These are phyloP conservation scores for Dryococelus australis DNA, from an alignment of 2,888 invertebrate genomes.

Conservation along the genomic window DNA sequence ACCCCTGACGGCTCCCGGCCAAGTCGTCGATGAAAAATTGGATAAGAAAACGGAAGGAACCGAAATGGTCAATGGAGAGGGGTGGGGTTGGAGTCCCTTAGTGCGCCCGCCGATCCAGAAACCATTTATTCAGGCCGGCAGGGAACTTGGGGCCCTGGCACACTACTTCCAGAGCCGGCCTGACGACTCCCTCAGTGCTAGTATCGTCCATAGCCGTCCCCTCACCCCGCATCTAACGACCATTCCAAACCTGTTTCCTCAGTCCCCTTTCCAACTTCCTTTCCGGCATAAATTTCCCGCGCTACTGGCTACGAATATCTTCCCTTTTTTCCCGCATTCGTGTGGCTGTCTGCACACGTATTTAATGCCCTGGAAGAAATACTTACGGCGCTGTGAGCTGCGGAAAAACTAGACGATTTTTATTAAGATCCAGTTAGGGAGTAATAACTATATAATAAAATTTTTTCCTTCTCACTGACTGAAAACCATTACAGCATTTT, in stretches of 20 bases:
- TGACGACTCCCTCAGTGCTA: not conserved
- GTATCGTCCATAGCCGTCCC: not conserved
- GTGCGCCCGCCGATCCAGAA: not conserved
- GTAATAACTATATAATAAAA: too few relatives aligned
- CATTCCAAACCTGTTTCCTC: not conserved
- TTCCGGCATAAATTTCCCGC: not conserved
- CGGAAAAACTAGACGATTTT: too few relatives aligned
- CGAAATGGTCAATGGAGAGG: not conserved
- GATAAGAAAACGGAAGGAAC: not conserved
- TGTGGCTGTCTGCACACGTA: too few relatives aligned
- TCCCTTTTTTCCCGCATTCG: too few relatives aligned
- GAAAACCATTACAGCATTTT: too few relatives aligned
- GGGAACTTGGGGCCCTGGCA: not conserved
- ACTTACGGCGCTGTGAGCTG: too few relatives aligned
- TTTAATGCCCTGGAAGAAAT: too few relatives aligned
- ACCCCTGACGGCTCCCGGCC: not conserved
- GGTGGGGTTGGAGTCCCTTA: not conserved
- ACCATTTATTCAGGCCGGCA: not conserved
- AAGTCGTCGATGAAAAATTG: not conserved
- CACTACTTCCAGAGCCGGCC: not conserved
- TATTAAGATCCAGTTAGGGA: too few relatives aligned
- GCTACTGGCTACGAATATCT: not conserved
- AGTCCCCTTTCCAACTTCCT: not conserved
- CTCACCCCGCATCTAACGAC: not conserved
- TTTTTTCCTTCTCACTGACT: too few relatives aligned